Evolutionary conservation across 2,888 invertebrate genomes (phyloP), one percentile per base, ranked within the genome.

Genomic region (Sesamia inferens): DNA sequence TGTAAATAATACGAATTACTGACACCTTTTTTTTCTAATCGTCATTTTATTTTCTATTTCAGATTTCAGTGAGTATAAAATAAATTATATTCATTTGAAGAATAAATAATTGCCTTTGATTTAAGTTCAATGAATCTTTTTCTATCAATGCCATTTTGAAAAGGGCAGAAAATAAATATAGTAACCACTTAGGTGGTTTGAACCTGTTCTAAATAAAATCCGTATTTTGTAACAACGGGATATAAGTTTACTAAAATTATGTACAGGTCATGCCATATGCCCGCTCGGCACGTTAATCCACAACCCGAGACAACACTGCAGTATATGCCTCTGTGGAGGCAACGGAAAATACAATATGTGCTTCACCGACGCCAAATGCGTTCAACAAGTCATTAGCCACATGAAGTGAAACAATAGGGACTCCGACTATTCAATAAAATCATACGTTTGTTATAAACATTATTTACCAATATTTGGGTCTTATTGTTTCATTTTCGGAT

Each of bases 1-100:
- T n/a, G n/a, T n/a, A n/a, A n/a, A n/a, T 44, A 42, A 0, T n/a
- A 62, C 3, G 39, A 39, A 39, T 10, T 22, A 22, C 47, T 19
- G 44, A 11, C 24, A 5, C n/a, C n/a, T 11, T 64, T 8, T 13
- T 48, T 63, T 69, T 70, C 11, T 76, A 54, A 78, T 24, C 13
- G 14, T 5, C 3, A 6, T 1, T 63, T 47, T 13, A 24, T 63
- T 57, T 80, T 51, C 8, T 58, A 0, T 80, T 80, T 59, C 78
- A 80, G 79, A 80, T 69, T 69, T 67, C 82, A 81, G 79, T 80
- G 69, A 80, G 79, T 80, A 51, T 10, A 31, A 31, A 31, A 51
- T 8, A n/a, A 64, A 64, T 19, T 47, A 5, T 47, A 47, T 13
- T 24, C 0, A 11, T 63, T 44, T 22, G 22, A 16, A 24, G 44